Percentiles rank a stretch among this genome's conserved stretches.
phyloP scores from a whole-genome alignment of 1,140 invertebrate genomes.

The Hetaerina americana region DNA sequence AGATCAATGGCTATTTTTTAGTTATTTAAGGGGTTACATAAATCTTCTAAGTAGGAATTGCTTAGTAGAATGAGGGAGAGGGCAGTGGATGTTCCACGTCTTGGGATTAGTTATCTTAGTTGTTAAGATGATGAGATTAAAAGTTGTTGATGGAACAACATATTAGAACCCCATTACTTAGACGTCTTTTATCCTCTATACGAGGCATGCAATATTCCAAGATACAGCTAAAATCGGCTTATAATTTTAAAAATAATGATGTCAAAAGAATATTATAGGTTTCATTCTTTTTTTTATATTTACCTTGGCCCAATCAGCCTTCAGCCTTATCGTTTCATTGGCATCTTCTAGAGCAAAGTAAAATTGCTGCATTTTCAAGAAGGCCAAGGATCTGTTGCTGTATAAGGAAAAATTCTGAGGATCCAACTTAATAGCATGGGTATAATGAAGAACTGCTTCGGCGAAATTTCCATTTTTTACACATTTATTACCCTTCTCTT shows the following conservation, averaged over 20 bases:
- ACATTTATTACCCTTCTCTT: conserved; percentile 61
- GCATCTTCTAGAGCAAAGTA: conserved; percentile 67
- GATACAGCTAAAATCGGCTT: no score
- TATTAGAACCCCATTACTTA: not conserved
- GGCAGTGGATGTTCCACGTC: no score
- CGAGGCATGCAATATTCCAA: no score
- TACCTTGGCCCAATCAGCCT: conserved; percentile 70
- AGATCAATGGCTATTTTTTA: no score
- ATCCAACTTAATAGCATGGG: conserved; percentile 62
- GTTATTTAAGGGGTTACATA: no score
- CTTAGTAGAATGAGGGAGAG: no score
- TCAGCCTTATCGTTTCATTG: conserved; percentile 53
- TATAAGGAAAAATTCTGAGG: conserved; percentile 54
- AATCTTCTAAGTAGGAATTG: no score
- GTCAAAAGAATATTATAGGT: no score
- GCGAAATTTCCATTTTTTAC: conserved; percentile 55
- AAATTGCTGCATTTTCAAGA: conserved; percentile 62
- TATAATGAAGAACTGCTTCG: conserved; percentile 67
- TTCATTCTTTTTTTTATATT: not conserved
- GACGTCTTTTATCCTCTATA: no score
- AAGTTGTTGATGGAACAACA: not conserved
- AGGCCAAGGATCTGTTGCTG: conserved; percentile 67
- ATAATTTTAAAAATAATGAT: no score
- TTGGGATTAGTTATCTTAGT: no score
- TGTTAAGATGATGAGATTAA: no score